Percentiles rank a stretch among this genome's conserved stretches.
Evolutionary conservation across 2,888 invertebrate genomes (phyloP).

Genomic region (Onchidella celtica): DNA sequence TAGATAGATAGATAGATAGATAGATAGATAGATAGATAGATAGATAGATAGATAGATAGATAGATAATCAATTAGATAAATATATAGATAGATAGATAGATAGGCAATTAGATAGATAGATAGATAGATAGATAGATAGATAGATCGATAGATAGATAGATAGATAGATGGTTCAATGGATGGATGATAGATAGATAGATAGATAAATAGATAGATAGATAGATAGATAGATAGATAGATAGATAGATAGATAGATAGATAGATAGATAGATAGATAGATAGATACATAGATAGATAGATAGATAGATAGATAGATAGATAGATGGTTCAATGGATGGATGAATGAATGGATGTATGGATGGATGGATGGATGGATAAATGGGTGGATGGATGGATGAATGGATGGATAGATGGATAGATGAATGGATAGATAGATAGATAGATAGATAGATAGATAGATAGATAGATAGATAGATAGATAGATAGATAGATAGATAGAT

Average conservation of each 20-base stretch:
- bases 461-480: background rate
- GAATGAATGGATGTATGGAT: background rate
- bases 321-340: background rate
- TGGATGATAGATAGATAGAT: no score
- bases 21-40: background rate
- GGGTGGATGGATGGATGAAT: background rate
- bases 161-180: background rate
- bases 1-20: background rate
- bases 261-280: background rate
- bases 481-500: background rate
- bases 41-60: background rate
- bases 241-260: no score
- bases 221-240: no score
- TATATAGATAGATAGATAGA: slow-evolving; percentile 19
- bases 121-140: slow-evolving; percentile 20
- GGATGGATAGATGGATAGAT: background rate
- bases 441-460: background rate
- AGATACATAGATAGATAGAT: slow-evolving; percentile 4
- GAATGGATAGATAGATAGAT: background rate
- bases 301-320: slow-evolving; percentile 7
- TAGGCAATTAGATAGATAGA: background rate
- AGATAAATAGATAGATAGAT: no score
- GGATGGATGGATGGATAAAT: background rate
- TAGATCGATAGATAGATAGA: background rate
- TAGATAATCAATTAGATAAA: background rate